Conservation (phyloP, 2,888 invertebrate species). For the Cheilosia vulpina region DNA sequence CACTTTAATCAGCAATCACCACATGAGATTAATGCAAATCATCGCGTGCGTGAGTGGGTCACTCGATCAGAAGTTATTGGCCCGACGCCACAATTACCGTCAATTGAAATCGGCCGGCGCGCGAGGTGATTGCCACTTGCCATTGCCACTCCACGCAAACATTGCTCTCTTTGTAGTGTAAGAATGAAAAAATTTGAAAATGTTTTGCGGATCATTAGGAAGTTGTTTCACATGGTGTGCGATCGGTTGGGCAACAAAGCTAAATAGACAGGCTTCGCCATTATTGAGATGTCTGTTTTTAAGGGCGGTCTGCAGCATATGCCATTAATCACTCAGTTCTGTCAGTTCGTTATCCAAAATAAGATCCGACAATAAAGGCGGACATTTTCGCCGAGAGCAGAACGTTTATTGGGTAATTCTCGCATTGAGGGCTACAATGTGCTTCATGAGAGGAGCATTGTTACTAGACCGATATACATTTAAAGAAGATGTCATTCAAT, state of each 20-base stretch:
- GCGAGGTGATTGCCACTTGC: constrained; percentile 19
- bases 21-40: constrained; percentile 40
- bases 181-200: constrained; percentile 12
- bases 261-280: constrained; percentile 14
- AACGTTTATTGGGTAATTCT: background rate
- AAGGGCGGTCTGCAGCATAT: constrained; percentile 19
- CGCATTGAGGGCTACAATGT: background rate
- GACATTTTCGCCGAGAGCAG: background rate
- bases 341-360: background rate
- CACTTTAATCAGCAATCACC: constrained; percentile 30
- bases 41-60: constrained; percentile 54
- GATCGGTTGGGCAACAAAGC: constrained; percentile 5
- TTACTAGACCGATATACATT: background rate
- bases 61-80: constrained; percentile 48
- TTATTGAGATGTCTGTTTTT: constrained; percentile 26
- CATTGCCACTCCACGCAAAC: constrained; percentile 10
- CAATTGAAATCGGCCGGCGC: constrained; percentile 15
- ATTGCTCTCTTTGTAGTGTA: background rate
- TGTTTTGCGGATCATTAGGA: constrained; percentile 18
- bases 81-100: constrained; percentile 51
- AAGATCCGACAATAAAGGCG: background rate
- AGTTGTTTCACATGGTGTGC: constrained; percentile 1
- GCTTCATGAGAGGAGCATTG: background rate
- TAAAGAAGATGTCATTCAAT: no score
- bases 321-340: constrained; percentile 38